A percentile compares a stretch with the other conserved stretches of the same genome.
Evolutionary conservation across 35 echinoderm and acorn worm species (phyloP).

Genomic region (Anneissia japonica): DNA sequence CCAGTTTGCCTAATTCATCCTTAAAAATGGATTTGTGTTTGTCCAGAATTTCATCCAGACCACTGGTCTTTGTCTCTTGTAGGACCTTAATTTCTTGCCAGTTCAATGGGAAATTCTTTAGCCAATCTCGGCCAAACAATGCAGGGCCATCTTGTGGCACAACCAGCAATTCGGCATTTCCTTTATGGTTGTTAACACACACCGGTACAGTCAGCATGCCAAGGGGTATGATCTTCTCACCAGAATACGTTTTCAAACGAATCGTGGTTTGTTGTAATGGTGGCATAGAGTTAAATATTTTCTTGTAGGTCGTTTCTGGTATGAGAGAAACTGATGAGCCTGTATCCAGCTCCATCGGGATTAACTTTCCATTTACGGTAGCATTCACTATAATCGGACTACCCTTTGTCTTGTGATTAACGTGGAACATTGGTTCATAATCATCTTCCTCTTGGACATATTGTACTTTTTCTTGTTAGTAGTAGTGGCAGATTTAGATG

Average conservation of each 20-base stretch:
- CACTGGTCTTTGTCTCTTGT: constrained; percentile 9
- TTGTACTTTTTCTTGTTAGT: background rate
- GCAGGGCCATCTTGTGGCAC: constrained; percentile 5
- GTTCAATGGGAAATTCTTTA: constrained; percentile 5
- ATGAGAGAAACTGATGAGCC: background rate
- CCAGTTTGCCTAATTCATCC: constrained; percentile 15
- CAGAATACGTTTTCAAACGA: constrained; percentile 23
- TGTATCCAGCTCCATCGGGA: background rate
- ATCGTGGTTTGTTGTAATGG: background rate
- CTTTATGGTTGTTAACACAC: background rate
- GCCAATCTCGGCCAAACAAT: constrained; percentile 24
- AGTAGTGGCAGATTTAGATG: background rate
- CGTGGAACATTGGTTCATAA: background rate
- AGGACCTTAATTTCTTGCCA: constrained; percentile 5
- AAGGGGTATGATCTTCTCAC: constrained; percentile 2
- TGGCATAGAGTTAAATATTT: background rate
- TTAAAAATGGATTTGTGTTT: background rate
- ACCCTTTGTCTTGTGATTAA: background rate
- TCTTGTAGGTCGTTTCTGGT: background rate
- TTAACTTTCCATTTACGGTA: background rate
- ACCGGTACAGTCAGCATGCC: background rate
- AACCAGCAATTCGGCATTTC: background rate
- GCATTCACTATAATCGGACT: background rate
- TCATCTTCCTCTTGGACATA: background rate
- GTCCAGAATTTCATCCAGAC: constrained; percentile 10